Evolutionary conservation across 2,113 vertebrate species (phyloP).

Genomic region (Panthera uncia): DNA sequence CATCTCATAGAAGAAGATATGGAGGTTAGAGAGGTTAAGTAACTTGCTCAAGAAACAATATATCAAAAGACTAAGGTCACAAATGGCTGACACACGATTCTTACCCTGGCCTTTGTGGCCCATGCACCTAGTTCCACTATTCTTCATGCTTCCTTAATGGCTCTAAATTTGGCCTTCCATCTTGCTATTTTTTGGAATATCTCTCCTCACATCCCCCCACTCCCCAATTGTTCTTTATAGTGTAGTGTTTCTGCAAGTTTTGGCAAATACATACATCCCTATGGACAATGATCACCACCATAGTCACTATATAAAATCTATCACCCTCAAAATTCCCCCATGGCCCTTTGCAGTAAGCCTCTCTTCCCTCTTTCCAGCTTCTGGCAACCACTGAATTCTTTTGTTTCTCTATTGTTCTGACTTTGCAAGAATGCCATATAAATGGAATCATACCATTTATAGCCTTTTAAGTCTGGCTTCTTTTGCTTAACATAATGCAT

Average conservation of each 20-base stretch:
- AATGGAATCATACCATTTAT: not conserved
- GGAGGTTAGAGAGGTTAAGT: not conserved
- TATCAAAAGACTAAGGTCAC: not conserved
- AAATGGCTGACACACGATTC: not conserved
- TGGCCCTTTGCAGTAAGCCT: not conserved
- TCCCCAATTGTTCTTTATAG: accelerated
- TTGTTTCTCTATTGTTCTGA: not conserved
- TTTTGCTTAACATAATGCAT: not conserved
- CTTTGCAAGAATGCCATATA: not conserved
- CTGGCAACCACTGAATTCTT: not conserved
- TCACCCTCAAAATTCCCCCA: accelerated
- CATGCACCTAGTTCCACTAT: not conserved
- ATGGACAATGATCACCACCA: too few species aligned
- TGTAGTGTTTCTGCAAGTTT: not conserved
- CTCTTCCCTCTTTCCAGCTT: not conserved
- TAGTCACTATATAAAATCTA: not conserved
- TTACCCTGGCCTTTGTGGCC: not conserved
- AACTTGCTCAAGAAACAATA: not conserved
- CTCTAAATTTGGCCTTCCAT: not conserved
- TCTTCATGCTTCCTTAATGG: not conserved
- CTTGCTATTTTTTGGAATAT: not conserved
- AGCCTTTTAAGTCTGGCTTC: not conserved
- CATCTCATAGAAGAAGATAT: not conserved
- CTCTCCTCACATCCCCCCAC: not conserved
- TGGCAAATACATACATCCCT: not conserved